A percentile compares a stretch with the other conserved stretches of the same genome.
phyloP scores from a whole-genome alignment of 2,113 vertebrate species.

The Alaudala cheleensis region DNA sequence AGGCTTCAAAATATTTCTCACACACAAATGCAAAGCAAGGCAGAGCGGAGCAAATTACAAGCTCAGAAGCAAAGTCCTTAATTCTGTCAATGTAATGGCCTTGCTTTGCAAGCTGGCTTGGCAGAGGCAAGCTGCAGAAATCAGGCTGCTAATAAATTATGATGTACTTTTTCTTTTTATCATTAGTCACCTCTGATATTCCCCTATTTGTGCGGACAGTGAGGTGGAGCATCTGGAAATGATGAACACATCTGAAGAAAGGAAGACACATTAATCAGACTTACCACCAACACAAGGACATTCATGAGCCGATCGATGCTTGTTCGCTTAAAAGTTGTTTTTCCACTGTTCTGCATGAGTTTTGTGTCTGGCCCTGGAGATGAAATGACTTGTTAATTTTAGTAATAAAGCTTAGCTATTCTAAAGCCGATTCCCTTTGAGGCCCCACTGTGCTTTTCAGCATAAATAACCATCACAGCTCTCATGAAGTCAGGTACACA shows the following conservation, averaged over 20 bases:
- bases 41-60: background rate
- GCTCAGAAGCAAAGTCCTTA: background rate
- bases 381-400: slow-evolving; percentile 19
- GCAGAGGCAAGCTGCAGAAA: background rate
- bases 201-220: background rate
- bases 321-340: slow-evolving; percentile 85
- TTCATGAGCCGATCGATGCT: slow-evolving; percentile 92
- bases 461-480: background rate
- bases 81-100: background rate
- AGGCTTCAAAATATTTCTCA: background rate
- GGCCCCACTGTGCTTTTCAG: background rate
- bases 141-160: background rate
- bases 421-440: background rate
- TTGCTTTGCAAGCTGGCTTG: background rate
- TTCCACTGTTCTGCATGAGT: slow-evolving; percentile 96
- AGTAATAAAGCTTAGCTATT: background rate
- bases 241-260: background rate
- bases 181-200: background rate
- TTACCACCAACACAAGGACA: slow-evolving; percentile 85
- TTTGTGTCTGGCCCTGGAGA: slow-evolving; percentile 90
- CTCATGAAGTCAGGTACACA: background rate
- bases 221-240: background rate
- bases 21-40: background rate
- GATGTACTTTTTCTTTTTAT: background rate
- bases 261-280: slow-evolving; percentile 58